Percentiles rank a stretch among this genome's conserved stretches.
Evolutionary conservation across 2,888 invertebrate genomes (phyloP).

Genomic region (Panzeria rudis): DNA sequence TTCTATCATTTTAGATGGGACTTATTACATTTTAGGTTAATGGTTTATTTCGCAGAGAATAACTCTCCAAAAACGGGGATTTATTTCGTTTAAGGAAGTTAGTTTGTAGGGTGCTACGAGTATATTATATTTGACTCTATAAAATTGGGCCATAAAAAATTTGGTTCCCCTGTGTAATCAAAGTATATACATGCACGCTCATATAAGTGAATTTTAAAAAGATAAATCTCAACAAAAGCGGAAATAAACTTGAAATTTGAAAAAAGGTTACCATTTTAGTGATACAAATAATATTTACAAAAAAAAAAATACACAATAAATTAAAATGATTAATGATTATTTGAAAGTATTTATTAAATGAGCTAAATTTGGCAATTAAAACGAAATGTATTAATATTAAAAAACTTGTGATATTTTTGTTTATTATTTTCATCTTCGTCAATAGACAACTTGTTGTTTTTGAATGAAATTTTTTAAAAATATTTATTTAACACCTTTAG

Average conservation of each 20-base stretch:
- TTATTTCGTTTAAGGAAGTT: no score
- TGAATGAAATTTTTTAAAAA: conserved; percentile 14
- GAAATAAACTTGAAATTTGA: conserved; percentile 53
- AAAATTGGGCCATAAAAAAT: no score
- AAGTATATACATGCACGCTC: background rate
- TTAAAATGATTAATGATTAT: conserved; percentile 55
- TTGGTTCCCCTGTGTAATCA: background rate
- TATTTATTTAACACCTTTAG: conserved; percentile 49
- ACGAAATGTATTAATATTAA: background rate
- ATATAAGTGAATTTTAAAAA: background rate
- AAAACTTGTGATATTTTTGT: background rate
- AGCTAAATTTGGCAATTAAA: background rate
- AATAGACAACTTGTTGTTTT: background rate
- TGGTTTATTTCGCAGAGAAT: no score
- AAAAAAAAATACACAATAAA: conserved; percentile 14
- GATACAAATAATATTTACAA: background rate
- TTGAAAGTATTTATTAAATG: background rate
- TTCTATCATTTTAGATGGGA: no score
- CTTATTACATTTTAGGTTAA: no score
- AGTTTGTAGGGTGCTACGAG: no score
- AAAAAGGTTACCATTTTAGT: background rate
- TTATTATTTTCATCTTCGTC: background rate
- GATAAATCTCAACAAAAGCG: conserved; percentile 20
- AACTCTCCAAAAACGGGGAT: no score
- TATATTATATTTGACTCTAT: no score